These are phyloP conservation scores for Drymodes brunneopygia DNA, from an alignment of 2,113 vertebrate species.

Conservation along the genomic window DNA sequence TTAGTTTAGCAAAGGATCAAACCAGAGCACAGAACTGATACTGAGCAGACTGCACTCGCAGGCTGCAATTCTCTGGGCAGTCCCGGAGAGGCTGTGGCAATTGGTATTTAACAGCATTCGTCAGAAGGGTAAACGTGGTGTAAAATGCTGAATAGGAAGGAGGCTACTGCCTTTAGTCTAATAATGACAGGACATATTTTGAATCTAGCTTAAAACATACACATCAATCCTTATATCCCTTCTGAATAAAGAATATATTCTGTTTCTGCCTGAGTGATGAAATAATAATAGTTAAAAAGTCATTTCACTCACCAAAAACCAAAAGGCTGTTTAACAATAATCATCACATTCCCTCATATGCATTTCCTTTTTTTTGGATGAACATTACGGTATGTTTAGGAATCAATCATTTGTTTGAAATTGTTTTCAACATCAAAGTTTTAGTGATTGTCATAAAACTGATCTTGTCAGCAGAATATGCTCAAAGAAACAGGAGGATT, in stretches of 20 bases:
- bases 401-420: not conserved
- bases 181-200: not conserved
- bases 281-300: not conserved
- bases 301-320: rapidly evolving
- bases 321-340: not conserved
- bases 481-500: not conserved
- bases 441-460: not conserved
- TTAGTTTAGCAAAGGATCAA: not conserved
- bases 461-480: not conserved
- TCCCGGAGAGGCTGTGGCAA: not conserved
- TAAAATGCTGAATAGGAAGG: not conserved
- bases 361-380: not conserved
- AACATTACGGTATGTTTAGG: not conserved
- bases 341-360: not conserved
- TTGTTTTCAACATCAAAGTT: not conserved
- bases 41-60: not conserved
- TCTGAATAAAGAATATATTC: not conserved
- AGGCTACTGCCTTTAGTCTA: not conserved
- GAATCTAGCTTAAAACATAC: not conserved
- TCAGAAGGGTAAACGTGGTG: not conserved
- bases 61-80: not conserved
- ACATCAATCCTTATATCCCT: not conserved
- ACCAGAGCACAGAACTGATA: not conserved
- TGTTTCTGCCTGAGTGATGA: not conserved
- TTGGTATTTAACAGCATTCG: not conserved